Conservation (phyloP, 1,140 invertebrate genomes). For the Ditylenchus dipsaci region DNA sequence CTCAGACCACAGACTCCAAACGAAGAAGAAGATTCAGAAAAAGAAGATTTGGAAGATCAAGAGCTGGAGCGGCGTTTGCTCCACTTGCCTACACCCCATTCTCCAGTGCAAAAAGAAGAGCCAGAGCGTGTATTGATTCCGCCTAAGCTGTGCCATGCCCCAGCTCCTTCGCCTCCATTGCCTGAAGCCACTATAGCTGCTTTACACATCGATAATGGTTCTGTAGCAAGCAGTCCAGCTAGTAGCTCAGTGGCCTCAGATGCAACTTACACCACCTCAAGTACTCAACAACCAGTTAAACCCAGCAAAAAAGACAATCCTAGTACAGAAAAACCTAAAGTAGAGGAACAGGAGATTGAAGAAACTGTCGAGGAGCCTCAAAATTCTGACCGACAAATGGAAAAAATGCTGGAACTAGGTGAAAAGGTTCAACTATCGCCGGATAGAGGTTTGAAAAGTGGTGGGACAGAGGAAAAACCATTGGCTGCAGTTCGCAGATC, state of each 20-base stretch:
- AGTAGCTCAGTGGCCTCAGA: slow-evolving; percentile 12
- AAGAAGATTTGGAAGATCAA: slow-evolving; percentile 9
- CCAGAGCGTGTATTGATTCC: too few species aligned
- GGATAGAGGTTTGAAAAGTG: not conserved
- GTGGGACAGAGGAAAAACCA: not conserved
- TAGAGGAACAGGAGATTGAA: not conserved
- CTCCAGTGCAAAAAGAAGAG: too few species aligned
- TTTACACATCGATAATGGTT: too few species aligned
- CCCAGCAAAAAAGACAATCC: not conserved
- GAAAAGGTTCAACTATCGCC: not conserved
- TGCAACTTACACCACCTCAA: slow-evolving; percentile 11
- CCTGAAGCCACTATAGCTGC: too few species aligned
- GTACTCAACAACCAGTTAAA: too few species aligned
- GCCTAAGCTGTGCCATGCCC: too few species aligned
- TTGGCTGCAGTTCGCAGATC: not conserved
- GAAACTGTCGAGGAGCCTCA: slow-evolving; percentile 5
- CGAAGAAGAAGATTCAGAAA: not conserved
- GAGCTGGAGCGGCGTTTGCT: not conserved
- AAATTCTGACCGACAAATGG: not conserved
- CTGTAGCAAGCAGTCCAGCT: not conserved
- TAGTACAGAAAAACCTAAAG: not conserved
- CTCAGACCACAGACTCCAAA: too few species aligned
- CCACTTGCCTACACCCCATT: too few species aligned
- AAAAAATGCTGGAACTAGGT: not conserved
- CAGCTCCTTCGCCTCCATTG: too few species aligned